Evolutionary conservation across 2,888 invertebrate genomes (phyloP).

Genomic region (Phania funesta): DNA sequence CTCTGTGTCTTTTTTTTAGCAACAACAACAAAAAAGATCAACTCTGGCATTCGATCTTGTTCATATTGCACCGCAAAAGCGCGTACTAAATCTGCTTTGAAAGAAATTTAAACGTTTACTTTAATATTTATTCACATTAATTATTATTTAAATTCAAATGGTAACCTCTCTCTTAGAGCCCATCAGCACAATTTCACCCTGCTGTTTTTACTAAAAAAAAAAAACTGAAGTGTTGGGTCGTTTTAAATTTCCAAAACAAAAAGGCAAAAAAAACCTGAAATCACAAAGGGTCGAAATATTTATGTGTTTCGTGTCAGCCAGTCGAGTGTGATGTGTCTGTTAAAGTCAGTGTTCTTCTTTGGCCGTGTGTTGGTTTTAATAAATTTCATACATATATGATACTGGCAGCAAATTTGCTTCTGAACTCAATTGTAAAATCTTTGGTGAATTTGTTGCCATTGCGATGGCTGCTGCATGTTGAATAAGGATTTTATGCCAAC

Average conservation of each 20-base stretch:
- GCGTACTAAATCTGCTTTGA: neutral
- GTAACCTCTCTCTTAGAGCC: neutral
- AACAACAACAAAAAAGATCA: too few relatives aligned
- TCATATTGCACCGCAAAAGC: too few relatives aligned
- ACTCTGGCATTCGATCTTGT: too few relatives aligned
- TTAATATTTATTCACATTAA: neutral
- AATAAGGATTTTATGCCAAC: neutral
- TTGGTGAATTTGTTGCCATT: neutral
- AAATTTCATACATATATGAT: neutral
- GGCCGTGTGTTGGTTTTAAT: neutral
- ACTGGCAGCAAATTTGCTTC: neutral
- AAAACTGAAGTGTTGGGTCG: neutral
- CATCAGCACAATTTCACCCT: neutral
- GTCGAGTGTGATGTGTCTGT: neutral
- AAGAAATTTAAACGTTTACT: neutral
- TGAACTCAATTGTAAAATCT: neutral
- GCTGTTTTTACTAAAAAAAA: neutral
- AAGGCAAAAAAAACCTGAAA: neutral
- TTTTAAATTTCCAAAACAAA: neutral
- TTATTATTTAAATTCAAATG: too few relatives aligned
- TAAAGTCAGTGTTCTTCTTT: neutral
- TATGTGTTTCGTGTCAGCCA: neutral
- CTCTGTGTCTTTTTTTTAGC: too few relatives aligned
- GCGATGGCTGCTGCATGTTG: neutral
- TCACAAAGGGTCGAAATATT: neutral